Percentiles rank a stretch among this genome's conserved stretches.
phyloP scores from a whole-genome alignment of 2,888 invertebrate species.

The Cerastoderma edule region DNA sequence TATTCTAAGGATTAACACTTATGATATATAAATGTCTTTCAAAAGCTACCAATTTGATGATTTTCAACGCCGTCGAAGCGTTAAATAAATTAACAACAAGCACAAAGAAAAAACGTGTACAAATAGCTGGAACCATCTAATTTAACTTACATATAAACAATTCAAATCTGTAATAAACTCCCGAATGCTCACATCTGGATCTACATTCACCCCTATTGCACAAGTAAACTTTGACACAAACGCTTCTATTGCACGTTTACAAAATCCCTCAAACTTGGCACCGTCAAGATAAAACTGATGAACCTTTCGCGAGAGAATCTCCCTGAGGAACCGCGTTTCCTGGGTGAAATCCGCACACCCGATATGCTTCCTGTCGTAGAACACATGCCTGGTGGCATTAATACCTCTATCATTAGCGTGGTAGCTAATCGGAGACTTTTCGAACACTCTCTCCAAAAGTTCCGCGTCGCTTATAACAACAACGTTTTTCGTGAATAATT shows the following conservation, averaged over 20 bases:
- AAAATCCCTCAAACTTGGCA: conserved; percentile 31
- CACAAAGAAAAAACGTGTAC: too few species aligned
- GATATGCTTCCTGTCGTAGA: conserved; percentile 54
- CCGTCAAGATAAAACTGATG: conserved; percentile 38
- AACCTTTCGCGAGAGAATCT: conserved; percentile 37
- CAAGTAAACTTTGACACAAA: conserved; percentile 29
- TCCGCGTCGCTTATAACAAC: conserved; percentile 34
- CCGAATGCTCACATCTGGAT: conserved; percentile 24
- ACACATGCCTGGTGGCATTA: conserved; percentile 49
- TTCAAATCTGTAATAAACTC: conserved; percentile 32
- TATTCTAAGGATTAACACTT: too few species aligned
- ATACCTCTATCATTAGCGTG: conserved; percentile 44
- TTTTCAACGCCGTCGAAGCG: too few species aligned
- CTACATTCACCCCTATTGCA: not conserved
- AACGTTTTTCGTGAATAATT: conserved; percentile 40
- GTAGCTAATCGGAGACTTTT: conserved; percentile 22
- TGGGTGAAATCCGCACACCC: conserved; percentile 47
- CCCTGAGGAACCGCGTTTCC: conserved; percentile 38
- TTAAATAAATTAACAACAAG: too few species aligned
- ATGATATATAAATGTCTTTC: too few species aligned
- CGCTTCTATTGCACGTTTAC: conserved; percentile 29
- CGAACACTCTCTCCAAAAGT: conserved; percentile 37
- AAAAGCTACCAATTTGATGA: too few species aligned
- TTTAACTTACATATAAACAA: conserved; percentile 35
- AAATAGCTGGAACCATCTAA: too few species aligned